Percentiles rank a stretch among this genome's conserved stretches.
These are phyloP conservation scores for Entelurus aequoreus DNA, from an alignment of 2,113 vertebrate species.

Conservation along the genomic window DNA sequence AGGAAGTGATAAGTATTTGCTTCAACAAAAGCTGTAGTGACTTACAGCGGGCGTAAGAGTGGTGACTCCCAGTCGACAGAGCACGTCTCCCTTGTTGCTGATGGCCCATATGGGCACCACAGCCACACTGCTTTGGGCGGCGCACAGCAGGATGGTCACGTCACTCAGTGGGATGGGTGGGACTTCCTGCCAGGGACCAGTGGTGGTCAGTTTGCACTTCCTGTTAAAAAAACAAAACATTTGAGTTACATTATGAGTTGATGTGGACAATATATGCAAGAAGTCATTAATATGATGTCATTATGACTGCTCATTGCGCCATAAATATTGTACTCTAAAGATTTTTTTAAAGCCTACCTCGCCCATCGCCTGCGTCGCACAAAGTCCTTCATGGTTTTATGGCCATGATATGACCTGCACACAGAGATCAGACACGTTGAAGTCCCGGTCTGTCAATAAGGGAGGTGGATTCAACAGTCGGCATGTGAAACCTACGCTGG, in stretches of 20 bases:
- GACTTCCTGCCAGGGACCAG: slow-evolving; percentile 92
- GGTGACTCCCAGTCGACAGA: slow-evolving; percentile 87
- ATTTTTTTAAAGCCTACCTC: slow-evolving; percentile 72
- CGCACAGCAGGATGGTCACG: slow-evolving; percentile 81
- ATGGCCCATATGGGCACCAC: slow-evolving; percentile 86
- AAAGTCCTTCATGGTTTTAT: slow-evolving; percentile 97
- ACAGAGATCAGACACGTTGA: slow-evolving; percentile 10
- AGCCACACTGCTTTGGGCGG: slow-evolving; percentile 59
- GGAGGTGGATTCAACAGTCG: not conserved
- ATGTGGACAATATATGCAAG: no score
- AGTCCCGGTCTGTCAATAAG: not conserved
- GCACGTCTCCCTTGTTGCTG: slow-evolving; percentile 94
- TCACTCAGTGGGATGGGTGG: slow-evolving; percentile 84
- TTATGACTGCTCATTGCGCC: not conserved
- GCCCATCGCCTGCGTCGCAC: slow-evolving; percentile 92
- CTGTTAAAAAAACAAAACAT: slow-evolving; percentile 55
- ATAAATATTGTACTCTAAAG: slow-evolving; percentile 7
- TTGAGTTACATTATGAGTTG: no score
- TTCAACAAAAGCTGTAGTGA: slow-evolving; percentile 3
- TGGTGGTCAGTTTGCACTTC: slow-evolving; percentile 92
- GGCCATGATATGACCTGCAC: slow-evolving; percentile 85
- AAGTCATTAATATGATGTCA: no score
- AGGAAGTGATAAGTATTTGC: not conserved
- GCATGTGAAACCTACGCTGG: slow-evolving; percentile 79
- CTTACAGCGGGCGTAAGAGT: slow-evolving; percentile 84